Evolutionary conservation across 2,797 vertebrate genomes (phyloP).

Genomic region (Pygocentrus nattereri): DNA sequence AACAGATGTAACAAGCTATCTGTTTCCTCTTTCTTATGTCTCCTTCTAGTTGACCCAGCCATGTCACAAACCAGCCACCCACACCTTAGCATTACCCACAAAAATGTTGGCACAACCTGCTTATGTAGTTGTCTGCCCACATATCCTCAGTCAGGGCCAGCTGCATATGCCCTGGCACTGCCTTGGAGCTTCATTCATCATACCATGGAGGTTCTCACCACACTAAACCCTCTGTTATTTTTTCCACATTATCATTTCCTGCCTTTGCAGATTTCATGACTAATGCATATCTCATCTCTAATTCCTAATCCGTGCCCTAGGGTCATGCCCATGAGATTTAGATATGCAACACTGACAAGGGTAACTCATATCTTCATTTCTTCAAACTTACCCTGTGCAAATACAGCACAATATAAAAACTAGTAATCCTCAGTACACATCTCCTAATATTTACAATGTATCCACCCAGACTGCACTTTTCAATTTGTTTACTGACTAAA

Average conservation of each 20-base stretch:
- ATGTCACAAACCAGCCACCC: not conserved
- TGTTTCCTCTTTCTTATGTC: not conserved
- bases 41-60: not conserved
- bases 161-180: not conserved
- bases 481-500: constrained; percentile 33
- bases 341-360: constrained; percentile 18
- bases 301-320: constrained; percentile 4
- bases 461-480: constrained; percentile 22
- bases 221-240: not conserved
- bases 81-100: not conserved
- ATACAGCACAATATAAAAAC: not conserved
- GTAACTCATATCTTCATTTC: not conserved
- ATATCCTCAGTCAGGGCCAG: not conserved
- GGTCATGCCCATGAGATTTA: constrained; percentile 23
- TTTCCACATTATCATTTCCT: constrained; percentile 6
- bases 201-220: not conserved
- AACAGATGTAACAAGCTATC: not conserved
- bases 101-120: not conserved
- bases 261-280: constrained; percentile 25
- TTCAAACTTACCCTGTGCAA: constrained; percentile 15
- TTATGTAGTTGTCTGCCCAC: not conserved
- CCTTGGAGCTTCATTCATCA: not conserved
- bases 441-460: constrained; percentile 28
- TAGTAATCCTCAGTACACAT: constrained; percentile 3
- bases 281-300: not conserved